Base-by-base conservation (phyloP, 30 jellyfish, hydroid and myxozoan genomes). In the Rhopilema esculentum region DNA sequence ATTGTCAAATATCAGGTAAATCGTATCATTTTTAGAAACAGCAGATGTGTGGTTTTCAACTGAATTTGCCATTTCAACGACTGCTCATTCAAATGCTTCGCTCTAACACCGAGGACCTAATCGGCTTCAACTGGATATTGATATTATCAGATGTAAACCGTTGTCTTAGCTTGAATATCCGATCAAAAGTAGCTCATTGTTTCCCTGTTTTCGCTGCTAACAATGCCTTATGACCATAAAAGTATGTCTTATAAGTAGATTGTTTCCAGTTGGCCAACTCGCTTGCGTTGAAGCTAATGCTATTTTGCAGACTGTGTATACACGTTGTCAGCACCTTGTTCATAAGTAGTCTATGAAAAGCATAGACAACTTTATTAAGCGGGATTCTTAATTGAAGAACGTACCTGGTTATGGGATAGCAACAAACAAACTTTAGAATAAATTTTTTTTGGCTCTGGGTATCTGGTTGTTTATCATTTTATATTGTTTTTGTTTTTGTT, bases 151-250 rank as follows among this genome's bases (percentile, higher is more conserved):
- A 2, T 40, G 57, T 40, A 40, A 40, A 40, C 57, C 57, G 6
- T 40, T 40, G 12, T 40, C 57, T 31, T 73, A 30, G 0, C n/a
- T 0, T 16, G 48, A 7, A 23, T 22, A 48, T 4, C 25, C 6
- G 84, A 31, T 48, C 27, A 73, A 23, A 31, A 19, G 32, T 18
- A 1, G 71, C 18, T 73, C 69, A 30, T 73, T 25, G 15, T 66
- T 8, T 19, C 51, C 17, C 27, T 22, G 25, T 26, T 0, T 8
- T 17, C 70, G 12, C 18, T 27, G 65, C 25, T 9, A 71, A 71
- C 82, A 71, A 71, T 26, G 84, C 25, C 69, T 4, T 20, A 53
- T 78, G 88, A 78, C 88, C 88, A 78, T 78, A 78, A 78, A 78
- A 57, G 78, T 53, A 22, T 61, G 51, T 61, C 26, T 78, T 57